A percentile compares a stretch with the other conserved stretches of the same genome.
phyloP scores from a whole-genome alignment of 2,797 vertebrate species.

The Sebastes goodei region DNA sequence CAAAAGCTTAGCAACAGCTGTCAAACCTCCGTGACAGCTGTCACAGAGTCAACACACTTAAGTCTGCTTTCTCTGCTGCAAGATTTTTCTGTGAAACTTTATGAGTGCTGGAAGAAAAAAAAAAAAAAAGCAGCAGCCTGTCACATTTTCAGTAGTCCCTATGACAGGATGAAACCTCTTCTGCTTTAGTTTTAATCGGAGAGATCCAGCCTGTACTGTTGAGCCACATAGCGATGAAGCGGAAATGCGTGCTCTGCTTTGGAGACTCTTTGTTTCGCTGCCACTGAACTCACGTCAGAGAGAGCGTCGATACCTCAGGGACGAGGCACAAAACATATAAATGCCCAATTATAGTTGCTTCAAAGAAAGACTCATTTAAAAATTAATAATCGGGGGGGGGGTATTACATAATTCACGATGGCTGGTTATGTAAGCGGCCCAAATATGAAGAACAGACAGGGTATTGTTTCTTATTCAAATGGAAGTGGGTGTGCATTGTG shows the following conservation, averaged over 20 bases:
- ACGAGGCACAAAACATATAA: slow-evolving; percentile 72
- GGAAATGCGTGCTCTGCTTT: slow-evolving; percentile 22
- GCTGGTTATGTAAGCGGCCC: slow-evolving; percentile 73
- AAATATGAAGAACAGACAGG: slow-evolving; percentile 54
- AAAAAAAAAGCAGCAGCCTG: background rate
- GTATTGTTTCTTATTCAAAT: slow-evolving; percentile 58
- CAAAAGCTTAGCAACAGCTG: slow-evolving; percentile 68
- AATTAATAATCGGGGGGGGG: slow-evolving; percentile 54
- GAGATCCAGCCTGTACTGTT: slow-evolving; percentile 26
- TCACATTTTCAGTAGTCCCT: slow-evolving; percentile 45
- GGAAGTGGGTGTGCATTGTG: slow-evolving; percentile 7
- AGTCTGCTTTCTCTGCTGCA: slow-evolving; percentile 23
- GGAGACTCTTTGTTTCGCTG: slow-evolving; percentile 31
- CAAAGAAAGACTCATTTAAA: slow-evolving; percentile 75
- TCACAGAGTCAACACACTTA: slow-evolving; percentile 53
- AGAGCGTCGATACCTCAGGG: slow-evolving; percentile 51
- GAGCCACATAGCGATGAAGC: slow-evolving; percentile 25
- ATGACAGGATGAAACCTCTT: slow-evolving; percentile 36
- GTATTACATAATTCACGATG: slow-evolving; percentile 66
- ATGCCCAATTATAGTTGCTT: slow-evolving; percentile 77
- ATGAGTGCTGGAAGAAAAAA: background rate
- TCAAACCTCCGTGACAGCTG: slow-evolving; percentile 60
- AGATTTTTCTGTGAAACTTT: slow-evolving; percentile 51
- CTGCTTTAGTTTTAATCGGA: slow-evolving; percentile 50
- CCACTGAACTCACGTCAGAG: slow-evolving; percentile 51